These are phyloP conservation scores for Tetramorium bicarinatum DNA, from an alignment of 2,888 invertebrate species.

Conservation along the genomic window DNA sequence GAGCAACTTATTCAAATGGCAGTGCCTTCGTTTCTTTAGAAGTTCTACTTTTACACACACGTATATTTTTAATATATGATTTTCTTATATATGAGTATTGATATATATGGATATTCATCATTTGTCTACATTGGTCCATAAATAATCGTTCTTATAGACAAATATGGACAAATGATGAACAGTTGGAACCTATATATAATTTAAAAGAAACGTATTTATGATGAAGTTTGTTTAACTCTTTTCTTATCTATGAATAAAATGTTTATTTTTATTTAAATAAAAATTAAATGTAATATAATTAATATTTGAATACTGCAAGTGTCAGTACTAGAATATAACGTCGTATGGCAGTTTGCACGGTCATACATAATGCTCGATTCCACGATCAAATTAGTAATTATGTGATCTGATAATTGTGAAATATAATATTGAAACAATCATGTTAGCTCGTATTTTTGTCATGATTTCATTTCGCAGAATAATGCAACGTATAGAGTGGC, in stretches of 20 bases:
- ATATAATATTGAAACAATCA: background rate
- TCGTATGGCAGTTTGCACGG: background rate
- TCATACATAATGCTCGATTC: background rate
- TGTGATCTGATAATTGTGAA: background rate
- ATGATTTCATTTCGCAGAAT: background rate
- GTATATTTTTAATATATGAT: background rate
- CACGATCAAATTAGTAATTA: background rate
- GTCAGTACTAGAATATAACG: background rate
- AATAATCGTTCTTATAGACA: too few relatives aligned
- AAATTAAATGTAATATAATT: background rate
- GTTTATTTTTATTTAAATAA: too few relatives aligned
- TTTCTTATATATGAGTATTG: too few relatives aligned
- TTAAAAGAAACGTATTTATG: too few relatives aligned
- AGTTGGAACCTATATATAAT: too few relatives aligned
- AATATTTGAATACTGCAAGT: background rate
- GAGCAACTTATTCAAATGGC: conserved; percentile 48
- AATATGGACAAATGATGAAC: too few relatives aligned
- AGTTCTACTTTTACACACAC: background rate
- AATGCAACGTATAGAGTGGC: background rate
- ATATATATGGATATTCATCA: too few relatives aligned
- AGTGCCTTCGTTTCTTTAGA: conserved; percentile 4
- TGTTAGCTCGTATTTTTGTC: background rate
- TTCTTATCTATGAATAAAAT: too few relatives aligned
- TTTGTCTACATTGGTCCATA: too few relatives aligned
- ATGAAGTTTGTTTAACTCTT: too few relatives aligned